Evolutionary conservation across 2,888 invertebrate species (phyloP), one percentile per base, ranked within the genome.

Genomic region (Catocala nupta): DNA sequence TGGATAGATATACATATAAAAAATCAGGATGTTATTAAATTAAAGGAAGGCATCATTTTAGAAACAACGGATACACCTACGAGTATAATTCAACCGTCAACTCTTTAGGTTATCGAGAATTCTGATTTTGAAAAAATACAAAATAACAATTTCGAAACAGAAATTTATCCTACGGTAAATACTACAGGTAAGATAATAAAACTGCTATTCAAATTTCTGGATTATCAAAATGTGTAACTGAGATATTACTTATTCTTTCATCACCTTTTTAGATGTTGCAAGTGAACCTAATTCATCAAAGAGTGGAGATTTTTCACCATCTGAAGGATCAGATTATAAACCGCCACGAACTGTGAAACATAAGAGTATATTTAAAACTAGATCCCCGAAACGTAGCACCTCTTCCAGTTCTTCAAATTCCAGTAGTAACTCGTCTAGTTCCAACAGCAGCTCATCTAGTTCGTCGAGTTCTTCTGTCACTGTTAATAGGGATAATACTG

Each of bases 271-370:
- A n/a, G 68, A 68, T 43, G 58, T 62, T 36, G 61, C 62, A 57
- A 62, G 56, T 43, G 57, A 62, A 53, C 56, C 53, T 53, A 9
- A 58, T 9, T 58, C 60, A 6, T 55, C 53, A 61, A 56, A 66
- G 9, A 63, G 10, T 63, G 66, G 63, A 43, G 62, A 66, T n/a
- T n/a, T n/a, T n/a, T n/a, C n/a, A n/a, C n/a, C n/a, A n/a, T n/a
- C n/a, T n/a, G n/a, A n/a, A n/a, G 62, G 62, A 57, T 67, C 63
- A 33, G 54, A 63, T 54, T 63, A 63, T 55, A 63, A 55, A 58
- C 63, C 63, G 61, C n/a, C 61, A 61, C 11, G n/a, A 63, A 63
- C 53, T 63, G 12, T n/a, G 33, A 58, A 63, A 59, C 58, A 63
- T 56, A 57, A 61, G 60, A 13, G 62, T 57, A 25, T 57, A 63